Evolutionary conservation across 2,888 invertebrate genomes (phyloP).

Genomic region (Sinodicranocentrus sp.): DNA sequence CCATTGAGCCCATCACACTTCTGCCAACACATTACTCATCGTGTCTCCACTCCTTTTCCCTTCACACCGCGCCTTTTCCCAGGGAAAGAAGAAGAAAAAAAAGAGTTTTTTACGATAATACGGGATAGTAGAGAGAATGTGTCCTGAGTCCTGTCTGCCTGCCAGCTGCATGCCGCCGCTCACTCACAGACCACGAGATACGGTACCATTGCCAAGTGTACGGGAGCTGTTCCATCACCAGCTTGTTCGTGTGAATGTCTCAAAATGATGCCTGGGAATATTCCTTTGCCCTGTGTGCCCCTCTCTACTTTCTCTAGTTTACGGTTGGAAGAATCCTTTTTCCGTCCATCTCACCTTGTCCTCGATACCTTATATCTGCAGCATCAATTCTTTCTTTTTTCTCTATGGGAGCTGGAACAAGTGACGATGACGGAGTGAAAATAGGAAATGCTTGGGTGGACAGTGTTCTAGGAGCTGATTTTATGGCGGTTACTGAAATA

Average conservation of each 20-base stretch:
- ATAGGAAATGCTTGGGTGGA: too few species aligned
- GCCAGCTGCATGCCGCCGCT: conserved; percentile 1
- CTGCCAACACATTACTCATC: conserved; percentile 76
- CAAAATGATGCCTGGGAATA: conserved; percentile 56
- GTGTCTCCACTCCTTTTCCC: conserved; percentile 36
- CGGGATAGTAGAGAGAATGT: background rate
- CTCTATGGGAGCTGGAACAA: too few species aligned
- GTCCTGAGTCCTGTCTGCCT: background rate
- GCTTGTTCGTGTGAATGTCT: background rate
- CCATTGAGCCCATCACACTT: conserved; percentile 74
- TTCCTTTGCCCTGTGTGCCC: conserved; percentile 28
- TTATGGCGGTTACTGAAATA: too few species aligned
- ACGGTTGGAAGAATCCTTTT: background rate
- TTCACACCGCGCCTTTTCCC: conserved; percentile 43
- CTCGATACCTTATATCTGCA: background rate
- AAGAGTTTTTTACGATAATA: conserved; percentile 27
- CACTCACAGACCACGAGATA: background rate
- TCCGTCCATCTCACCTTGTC: background rate
- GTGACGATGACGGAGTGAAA: too few species aligned
- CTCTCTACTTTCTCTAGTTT: conserved; percentile 29
- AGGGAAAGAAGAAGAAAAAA: background rate
- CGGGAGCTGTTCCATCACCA: background rate
- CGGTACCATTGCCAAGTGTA: background rate
- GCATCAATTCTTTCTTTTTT: too few species aligned
- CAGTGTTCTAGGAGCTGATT: too few species aligned